phyloP scores from a whole-genome alignment of 2,888 invertebrate genomes.

The Mythimna impura region DNA sequence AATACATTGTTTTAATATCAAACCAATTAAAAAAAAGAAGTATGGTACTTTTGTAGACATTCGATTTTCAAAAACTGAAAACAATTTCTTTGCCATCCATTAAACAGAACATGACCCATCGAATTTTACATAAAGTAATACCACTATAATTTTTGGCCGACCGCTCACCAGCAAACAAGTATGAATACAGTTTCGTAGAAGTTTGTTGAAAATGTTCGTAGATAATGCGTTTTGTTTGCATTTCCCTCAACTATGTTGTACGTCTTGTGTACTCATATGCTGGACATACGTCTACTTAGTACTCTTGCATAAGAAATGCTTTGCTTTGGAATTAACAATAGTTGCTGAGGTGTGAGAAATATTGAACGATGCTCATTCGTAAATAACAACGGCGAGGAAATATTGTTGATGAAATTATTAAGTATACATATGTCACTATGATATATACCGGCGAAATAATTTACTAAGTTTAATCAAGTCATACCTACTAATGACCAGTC shows the following conservation, averaged over 20 bases:
- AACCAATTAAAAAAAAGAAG: no score
- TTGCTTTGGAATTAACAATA: neutral
- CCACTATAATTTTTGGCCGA: constrained; percentile 27
- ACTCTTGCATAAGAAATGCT: neutral
- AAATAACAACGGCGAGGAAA: no score
- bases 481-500: no score
- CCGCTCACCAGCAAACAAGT: constrained; percentile 36
- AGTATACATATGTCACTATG: no score
- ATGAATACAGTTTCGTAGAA: constrained; percentile 37
- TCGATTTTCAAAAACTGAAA: neutral
- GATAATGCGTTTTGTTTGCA: constrained; percentile 40
- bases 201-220: constrained; percentile 35
- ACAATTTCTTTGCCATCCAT: neutral
- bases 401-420: no score
- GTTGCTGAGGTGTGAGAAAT: neutral
- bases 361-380: no score
- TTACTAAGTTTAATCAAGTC: no score
- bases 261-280: constrained; percentile 9
- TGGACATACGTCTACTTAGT: neutral
- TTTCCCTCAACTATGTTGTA: constrained; percentile 8
- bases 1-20: no score
- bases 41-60: neutral
- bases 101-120: constrained; percentile 1
- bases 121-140: neutral
- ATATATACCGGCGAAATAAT: no score